Conservation (phyloP, 2,797 vertebrate genomes). For the Coranthus polyacanthus region DNA sequence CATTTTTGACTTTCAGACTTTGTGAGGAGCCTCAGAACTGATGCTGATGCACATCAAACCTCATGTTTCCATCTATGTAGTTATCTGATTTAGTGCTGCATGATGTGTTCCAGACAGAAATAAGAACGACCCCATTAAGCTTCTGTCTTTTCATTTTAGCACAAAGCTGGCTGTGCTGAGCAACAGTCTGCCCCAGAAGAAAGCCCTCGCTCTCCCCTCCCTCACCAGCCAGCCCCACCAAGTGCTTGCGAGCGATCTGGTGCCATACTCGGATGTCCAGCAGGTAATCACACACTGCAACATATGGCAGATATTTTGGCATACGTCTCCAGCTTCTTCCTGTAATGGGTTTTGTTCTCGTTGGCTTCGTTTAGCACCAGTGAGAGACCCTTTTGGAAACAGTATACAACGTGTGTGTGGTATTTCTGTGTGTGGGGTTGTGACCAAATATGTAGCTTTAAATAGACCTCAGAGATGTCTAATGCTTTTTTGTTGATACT, state of each 20-base stretch:
- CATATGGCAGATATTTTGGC: background rate
- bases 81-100: background rate
- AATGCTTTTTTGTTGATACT: background rate
- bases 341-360: background rate
- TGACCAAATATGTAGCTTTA: constrained; percentile 5
- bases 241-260: constrained; percentile 94
- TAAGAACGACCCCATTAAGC: background rate
- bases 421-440: constrained; percentile 17
- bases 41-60: background rate
- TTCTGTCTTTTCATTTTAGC: constrained; percentile 74
- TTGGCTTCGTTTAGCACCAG: constrained; percentile 15
- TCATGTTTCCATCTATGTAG: background rate
- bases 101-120: background rate
- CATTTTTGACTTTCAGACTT: no score
- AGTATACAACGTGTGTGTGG: constrained; percentile 7
- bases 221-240: constrained; percentile 96
- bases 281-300: constrained; percentile 85
- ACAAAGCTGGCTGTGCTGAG: constrained; percentile 93
- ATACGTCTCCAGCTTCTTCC: background rate
- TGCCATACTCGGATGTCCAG: constrained; percentile 93
- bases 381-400: background rate
- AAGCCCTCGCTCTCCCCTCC: constrained; percentile 90
- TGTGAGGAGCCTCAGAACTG: no score
- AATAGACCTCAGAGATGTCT: constrained; percentile 25
- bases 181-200: constrained; percentile 91